Evolutionary conservation across 2,888 invertebrate species (phyloP).

Genomic region (Melinopterus prodromus): DNA sequence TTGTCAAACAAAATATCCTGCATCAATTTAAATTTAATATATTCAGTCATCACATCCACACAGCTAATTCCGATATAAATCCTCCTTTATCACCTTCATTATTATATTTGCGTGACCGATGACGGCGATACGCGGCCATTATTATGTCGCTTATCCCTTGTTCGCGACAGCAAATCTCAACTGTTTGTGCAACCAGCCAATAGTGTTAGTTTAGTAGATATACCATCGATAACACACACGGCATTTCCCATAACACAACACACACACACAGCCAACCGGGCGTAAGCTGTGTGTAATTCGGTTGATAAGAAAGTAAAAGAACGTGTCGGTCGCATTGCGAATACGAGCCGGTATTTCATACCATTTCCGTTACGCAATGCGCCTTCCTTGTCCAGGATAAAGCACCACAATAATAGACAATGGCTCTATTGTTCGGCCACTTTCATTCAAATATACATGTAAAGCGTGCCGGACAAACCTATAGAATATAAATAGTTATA

Average conservation of each 20-base stretch:
- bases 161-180: background rate
- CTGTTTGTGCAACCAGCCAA: background rate
- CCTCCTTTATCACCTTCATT: background rate
- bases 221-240: background rate
- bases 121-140: background rate
- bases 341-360: background rate
- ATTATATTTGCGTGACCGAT: background rate
- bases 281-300: background rate
- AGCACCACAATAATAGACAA: background rate
- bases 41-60: too few species aligned
- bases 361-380: background rate
- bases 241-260: background rate
- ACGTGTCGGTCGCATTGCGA: background rate
- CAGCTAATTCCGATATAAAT: background rate
- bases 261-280: background rate
- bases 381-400: background rate
- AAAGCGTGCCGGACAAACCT: constrained; percentile 10
- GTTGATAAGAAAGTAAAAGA: background rate
- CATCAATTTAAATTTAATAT: too few species aligned
- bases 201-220: constrained; percentile 4
- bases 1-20: too few species aligned
- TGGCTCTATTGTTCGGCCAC: background rate
- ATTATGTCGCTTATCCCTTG: background rate
- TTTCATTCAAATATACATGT: constrained; percentile 4
- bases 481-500: constrained; percentile 15